Conservation (phyloP, 2,888 invertebrate genomes). For the Epistrophe grossulariae region DNA sequence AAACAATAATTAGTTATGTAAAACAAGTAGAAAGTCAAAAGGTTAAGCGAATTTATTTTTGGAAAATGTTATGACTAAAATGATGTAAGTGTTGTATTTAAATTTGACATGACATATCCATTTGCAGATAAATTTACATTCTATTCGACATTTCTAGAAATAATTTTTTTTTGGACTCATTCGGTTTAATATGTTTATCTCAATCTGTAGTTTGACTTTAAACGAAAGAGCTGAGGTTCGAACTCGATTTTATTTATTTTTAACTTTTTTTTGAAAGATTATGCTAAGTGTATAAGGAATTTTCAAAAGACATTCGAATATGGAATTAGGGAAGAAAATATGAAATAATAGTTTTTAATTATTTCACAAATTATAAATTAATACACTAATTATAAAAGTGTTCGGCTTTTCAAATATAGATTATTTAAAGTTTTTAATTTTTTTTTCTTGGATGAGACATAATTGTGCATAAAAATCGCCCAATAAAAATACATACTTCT, state of each 20-base stretch:
- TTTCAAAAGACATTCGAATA: too few relatives aligned
- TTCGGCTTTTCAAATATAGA: too few relatives aligned
- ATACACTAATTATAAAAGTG: too few relatives aligned
- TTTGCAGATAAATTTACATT: neutral
- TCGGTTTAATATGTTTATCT: neutral
- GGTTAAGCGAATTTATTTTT: neutral
- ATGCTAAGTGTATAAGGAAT: neutral
- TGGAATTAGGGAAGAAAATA: too few relatives aligned
- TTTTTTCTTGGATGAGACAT: too few relatives aligned
- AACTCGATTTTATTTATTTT: constrained; percentile 7
- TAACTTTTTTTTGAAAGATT: neutral
- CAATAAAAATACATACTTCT: too few relatives aligned
- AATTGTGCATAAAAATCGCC: too few relatives aligned
- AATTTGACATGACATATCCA: neutral
- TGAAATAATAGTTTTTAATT: too few relatives aligned
- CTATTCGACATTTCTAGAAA: neutral
- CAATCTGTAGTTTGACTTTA: neutral
- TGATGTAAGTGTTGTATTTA: neutral
- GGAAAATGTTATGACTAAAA: neutral
- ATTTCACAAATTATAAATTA: too few relatives aligned
- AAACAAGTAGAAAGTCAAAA: neutral
- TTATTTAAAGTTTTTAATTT: too few relatives aligned
- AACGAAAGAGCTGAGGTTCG: constrained; percentile 21
- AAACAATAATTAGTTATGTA: neutral
- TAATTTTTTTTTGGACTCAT: neutral